Percentiles rank a stretch among this genome's conserved stretches.
These are phyloP conservation scores for Dufourea novaeangliae DNA, from an alignment of 1,140 invertebrate species.

Conservation along the genomic window DNA sequence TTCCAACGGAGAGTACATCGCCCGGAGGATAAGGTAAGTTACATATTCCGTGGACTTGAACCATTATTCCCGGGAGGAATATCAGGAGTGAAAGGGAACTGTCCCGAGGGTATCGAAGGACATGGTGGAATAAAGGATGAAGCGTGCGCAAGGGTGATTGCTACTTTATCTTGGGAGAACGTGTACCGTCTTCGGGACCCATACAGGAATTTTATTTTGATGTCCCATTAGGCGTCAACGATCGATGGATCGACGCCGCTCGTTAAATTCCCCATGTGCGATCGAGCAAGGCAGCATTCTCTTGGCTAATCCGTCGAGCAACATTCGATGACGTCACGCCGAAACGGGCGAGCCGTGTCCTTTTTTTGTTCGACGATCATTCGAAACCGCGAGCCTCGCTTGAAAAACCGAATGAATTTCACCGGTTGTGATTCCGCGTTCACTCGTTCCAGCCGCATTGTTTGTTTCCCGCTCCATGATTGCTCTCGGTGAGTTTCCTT, in stretches of 20 bases:
- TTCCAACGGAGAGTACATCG: neutral
- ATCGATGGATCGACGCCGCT: constrained; percentile 30
- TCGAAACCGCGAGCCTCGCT: neutral
- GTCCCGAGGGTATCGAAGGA: too few relatives aligned
- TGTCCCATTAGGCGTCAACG: constrained; percentile 50
- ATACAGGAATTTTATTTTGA: too few relatives aligned
- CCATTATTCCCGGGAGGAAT: too few relatives aligned
- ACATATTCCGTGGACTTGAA: neutral
- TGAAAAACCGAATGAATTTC: constrained; percentile 2
- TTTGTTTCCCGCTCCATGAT: too few relatives aligned
- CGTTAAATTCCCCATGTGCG: neutral
- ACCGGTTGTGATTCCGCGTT: neutral
- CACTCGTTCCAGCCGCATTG: neutral
- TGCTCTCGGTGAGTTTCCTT: too few relatives aligned
- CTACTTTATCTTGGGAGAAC: neutral
- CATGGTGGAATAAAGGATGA: neutral
- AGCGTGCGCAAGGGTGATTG: neutral
- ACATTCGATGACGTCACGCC: neutral
- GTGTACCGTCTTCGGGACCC: too few relatives aligned
- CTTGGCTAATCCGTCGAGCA: neutral
- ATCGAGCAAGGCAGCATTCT: neutral
- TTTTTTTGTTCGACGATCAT: constrained; percentile 4
- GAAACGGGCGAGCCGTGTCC: neutral
- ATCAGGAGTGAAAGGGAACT: too few relatives aligned
- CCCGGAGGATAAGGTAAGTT: constrained; percentile 6